phyloP scores from a whole-genome alignment of 2,888 invertebrate genomes.

The Lordiphosa fenestrarum region DNA sequence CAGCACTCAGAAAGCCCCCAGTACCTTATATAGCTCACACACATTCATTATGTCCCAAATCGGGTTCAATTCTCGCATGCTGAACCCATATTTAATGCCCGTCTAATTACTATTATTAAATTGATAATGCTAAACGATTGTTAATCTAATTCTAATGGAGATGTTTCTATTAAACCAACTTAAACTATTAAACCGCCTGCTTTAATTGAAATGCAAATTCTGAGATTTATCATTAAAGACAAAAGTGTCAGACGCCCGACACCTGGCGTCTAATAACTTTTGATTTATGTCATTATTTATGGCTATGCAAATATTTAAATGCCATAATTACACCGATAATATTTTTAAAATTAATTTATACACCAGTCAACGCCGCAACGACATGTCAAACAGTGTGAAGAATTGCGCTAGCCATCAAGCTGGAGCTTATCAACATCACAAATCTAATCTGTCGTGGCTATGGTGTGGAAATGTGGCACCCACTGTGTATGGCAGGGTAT shows the following conservation, averaged over 20 bases:
- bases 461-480: constrained; percentile 10
- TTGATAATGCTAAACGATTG: not conserved
- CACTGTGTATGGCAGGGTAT: constrained; percentile 6
- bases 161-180: not conserved
- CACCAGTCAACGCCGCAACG: constrained; percentile 8
- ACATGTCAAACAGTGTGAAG: constrained; percentile 7
- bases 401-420: constrained; percentile 17
- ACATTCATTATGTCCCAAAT: no score
- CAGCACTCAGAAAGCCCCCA: no score
- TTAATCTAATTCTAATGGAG: not conserved
- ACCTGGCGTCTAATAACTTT: no score
- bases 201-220: not conserved
- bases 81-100: constrained; percentile 2
- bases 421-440: constrained; percentile 21
- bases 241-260: no score
- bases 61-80: no score
- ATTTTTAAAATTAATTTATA: constrained; percentile 2
- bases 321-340: no score
- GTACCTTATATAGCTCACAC: no score
- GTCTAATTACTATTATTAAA: constrained; percentile 9
- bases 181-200: not conserved
- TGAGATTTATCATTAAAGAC: no score
- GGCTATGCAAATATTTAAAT: no score
- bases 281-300: no score
- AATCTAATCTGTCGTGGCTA: constrained; percentile 34